phyloP scores from a whole-genome alignment of 2,113 vertebrate genomes.

The Leptocoma aspasia region DNA sequence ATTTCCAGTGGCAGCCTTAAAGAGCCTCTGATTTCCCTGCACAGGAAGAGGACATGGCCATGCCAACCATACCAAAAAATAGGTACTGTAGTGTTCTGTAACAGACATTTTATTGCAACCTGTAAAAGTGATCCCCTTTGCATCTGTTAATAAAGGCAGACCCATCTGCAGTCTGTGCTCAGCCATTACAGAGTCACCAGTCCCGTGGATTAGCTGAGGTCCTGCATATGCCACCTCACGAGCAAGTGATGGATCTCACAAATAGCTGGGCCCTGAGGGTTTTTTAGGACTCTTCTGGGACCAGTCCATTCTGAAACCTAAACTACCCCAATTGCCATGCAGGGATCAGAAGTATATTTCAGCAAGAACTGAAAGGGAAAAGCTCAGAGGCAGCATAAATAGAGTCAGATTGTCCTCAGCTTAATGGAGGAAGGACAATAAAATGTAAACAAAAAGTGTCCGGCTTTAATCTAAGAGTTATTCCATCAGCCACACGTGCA shows the following conservation, averaged over 20 bases:
- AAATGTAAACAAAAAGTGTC: not conserved
- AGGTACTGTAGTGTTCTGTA: not conserved
- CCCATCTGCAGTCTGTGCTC: not conserved
- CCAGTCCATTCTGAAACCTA: not conserved
- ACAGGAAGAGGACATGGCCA: not conserved
- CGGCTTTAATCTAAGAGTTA: not conserved
- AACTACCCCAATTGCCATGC: not conserved
- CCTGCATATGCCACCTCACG: not conserved
- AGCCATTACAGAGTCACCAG: not conserved
- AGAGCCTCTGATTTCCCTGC: not conserved
- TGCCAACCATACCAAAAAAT: not conserved
- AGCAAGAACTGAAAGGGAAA: not conserved
- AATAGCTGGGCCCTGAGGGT: not conserved
- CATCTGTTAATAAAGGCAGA: not conserved
- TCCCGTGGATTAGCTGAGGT: not conserved
- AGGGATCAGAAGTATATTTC: not conserved
- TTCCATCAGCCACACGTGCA: not conserved
- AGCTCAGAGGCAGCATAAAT: slow-evolving; percentile 5
- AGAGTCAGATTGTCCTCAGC: not conserved
- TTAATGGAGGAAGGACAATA: not conserved
- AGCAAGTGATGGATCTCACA: not conserved
- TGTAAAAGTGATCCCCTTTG: not conserved
- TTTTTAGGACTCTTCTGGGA: not conserved
- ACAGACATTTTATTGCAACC: not conserved
- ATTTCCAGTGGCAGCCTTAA: not conserved